Evolutionary conservation across 53 echinoderm and acorn worm species (phyloP), one percentile per base, ranked within the genome.

Genomic region (Luidia sarsii): DNA sequence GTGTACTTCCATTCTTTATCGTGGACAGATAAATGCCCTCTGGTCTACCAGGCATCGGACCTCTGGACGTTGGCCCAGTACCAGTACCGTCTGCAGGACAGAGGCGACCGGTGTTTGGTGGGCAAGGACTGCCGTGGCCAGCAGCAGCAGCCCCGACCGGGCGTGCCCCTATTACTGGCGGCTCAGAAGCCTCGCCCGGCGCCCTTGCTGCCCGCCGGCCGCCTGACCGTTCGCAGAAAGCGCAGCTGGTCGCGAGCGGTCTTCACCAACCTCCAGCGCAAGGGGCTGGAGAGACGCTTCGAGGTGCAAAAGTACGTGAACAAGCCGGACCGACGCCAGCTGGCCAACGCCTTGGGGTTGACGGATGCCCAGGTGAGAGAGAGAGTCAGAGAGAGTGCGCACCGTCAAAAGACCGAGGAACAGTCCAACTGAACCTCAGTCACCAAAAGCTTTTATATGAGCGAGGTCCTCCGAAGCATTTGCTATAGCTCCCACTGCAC

Each of bases 341-440:
- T 99, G 55, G 99, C 99, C 2, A 86, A 93, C 20, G 92, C 99
- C 1, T 65, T 99, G 11, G 94, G 94, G 7, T 85, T 99, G 24
- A 94, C 99, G 27, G 99, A 99, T 68, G 91, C 99, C 27, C 99
- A 99, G 91, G 99, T 99, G 81, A n/a, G n/a, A n/a, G n/a, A n/a
- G n/a, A n/a, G n/a, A n/a, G n/a, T n/a, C n/a, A n/a, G n/a, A n/a
- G n/a, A n/a, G n/a, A n/a, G n/a, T n/a, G n/a, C n/a, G n/a, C n/a
- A n/a, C n/a, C n/a, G n/a, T n/a, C n/a, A n/a, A n/a, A n/a, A n/a
- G n/a, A n/a, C n/a, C n/a, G n/a, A n/a, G n/a, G n/a, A n/a, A n/a
- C n/a, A n/a, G n/a, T n/a, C n/a, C n/a, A n/a, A n/a, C n/a, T n/a
- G n/a, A n/a, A n/a, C n/a, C n/a, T n/a, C n/a, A n/a, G n/a, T n/a